Evolutionary conservation across 2,113 vertebrate species (phyloP).

Genomic region (Rhadina sibilatrix): DNA sequence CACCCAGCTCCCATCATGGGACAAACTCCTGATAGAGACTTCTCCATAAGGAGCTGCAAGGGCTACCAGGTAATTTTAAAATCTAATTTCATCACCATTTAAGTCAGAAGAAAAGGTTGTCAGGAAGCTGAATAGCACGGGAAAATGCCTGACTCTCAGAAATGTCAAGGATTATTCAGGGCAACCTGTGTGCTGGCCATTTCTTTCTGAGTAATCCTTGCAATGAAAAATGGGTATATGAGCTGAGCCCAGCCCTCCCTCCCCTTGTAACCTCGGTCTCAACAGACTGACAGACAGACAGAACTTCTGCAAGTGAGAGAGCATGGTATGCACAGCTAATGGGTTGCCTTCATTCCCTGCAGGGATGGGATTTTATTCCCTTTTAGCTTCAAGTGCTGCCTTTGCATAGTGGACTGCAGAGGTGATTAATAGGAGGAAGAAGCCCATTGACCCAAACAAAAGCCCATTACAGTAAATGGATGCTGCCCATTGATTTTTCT

Average conservation of each 20-base stretch:
- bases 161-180: constrained; percentile 22
- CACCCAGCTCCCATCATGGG: rapidly evolving
- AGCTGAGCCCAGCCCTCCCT: neutral
- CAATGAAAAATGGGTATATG: neutral
- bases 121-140: neutral
- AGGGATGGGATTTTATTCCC: neutral
- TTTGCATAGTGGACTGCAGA: neutral
- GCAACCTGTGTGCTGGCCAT: neutral
- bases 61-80: neutral
- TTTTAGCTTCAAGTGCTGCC: neutral
- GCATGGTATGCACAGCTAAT: neutral
- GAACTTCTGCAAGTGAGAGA: neutral
- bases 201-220: neutral
- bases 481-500: neutral
- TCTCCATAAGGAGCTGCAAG: neutral
- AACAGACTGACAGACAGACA: neutral
- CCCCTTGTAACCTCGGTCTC: neutral
- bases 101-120: neutral
- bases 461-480: constrained; percentile 42
- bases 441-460: constrained; percentile 23
- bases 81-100: neutral
- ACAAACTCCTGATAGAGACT: neutral
- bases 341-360: neutral
- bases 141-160: neutral
- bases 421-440: constrained; percentile 54